These are phyloP conservation scores for Drosophila burlai DNA, from an alignment of 1,140 invertebrate genomes.

Conservation along the genomic window DNA sequence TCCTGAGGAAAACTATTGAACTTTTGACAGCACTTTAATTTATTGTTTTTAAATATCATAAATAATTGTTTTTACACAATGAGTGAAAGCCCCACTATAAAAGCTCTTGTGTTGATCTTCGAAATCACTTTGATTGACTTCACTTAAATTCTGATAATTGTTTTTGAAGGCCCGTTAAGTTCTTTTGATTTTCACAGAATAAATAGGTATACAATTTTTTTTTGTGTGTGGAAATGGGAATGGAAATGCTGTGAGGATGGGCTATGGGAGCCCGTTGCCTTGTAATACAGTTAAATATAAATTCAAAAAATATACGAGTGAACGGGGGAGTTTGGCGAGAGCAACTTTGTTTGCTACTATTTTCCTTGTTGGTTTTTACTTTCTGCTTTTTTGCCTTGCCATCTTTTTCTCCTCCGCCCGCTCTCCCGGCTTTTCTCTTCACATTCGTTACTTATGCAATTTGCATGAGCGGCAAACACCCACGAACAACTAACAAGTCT, in stretches of 20 bases:
- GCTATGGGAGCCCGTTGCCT: constrained; percentile 40
- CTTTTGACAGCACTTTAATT: background rate
- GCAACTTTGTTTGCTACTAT: constrained; percentile 62
- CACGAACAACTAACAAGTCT: constrained; percentile 82
- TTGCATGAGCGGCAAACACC: constrained; percentile 81
- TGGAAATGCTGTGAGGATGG: constrained; percentile 13
- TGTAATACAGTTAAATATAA: constrained; percentile 78
- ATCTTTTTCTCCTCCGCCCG: constrained; percentile 7
- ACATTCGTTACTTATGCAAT: constrained; percentile 72
- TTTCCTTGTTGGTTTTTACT: constrained; percentile 51
- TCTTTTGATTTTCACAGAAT: background rate
- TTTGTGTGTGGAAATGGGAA: background rate
- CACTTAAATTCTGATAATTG: background rate
- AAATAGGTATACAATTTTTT: background rate
- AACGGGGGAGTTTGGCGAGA: constrained; percentile 35
- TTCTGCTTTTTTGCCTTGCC: constrained; percentile 29
- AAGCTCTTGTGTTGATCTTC: no score
- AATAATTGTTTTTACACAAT: no score
- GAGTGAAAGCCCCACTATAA: background rate
- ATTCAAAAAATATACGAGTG: constrained; percentile 67
- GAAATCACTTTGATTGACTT: background rate
- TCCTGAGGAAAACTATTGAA: no score
- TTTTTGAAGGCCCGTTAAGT: background rate
- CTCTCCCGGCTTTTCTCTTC: constrained; percentile 16
- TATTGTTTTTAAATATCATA: background rate